A percentile compares a stretch with the other conserved stretches of the same genome.
Conservation (phyloP, 64 coral and sea anemone species). For the Pocillopora damicornis region DNA sequence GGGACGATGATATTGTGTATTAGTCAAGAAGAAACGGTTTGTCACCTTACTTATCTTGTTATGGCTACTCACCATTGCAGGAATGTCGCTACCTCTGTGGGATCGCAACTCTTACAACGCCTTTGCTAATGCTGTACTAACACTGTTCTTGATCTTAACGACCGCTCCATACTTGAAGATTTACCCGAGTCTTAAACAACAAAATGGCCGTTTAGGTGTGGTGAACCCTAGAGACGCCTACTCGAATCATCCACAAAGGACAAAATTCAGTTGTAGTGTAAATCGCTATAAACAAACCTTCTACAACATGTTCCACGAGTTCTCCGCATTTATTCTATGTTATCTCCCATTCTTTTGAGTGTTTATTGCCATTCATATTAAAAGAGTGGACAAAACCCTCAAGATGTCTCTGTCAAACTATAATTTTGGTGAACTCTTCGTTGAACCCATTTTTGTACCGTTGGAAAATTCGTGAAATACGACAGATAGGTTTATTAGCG, state of each 20-base stretch:
- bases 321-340: neutral
- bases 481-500: neutral
- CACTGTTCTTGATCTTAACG: neutral
- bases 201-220: neutral
- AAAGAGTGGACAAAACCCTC: neutral
- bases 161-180: conserved; percentile 3
- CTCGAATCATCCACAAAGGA: neutral
- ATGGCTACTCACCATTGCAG: neutral
- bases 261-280: neutral
- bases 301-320: neutral
- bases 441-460: neutral
- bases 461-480: conserved; percentile 1
- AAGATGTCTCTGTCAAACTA: neutral
- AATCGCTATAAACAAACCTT: neutral
- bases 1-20: neutral
- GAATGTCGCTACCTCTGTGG: neutral
- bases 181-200: neutral
- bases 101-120: neutral
- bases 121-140: neutral
- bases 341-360: neutral
- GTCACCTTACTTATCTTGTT: neutral
- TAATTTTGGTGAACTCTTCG: neutral
- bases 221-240: neutral
- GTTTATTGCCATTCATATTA: neutral
- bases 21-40: neutral